Conservation (phyloP, 1,140 invertebrate genomes). For the Bombus consobrinus region DNA sequence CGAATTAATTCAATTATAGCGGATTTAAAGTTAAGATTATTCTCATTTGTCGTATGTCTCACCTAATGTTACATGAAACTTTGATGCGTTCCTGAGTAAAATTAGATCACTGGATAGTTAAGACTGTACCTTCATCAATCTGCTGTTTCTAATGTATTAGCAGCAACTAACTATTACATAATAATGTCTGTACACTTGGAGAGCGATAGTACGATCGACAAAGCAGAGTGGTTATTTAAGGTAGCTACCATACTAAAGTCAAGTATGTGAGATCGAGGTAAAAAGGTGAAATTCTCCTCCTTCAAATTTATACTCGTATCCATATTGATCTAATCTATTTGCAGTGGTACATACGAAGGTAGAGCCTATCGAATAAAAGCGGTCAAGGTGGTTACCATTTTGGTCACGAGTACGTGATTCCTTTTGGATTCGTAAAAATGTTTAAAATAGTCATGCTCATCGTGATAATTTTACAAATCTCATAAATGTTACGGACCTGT, state of each 20-base stretch:
- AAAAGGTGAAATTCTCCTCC: not conserved
- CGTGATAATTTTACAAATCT: not conserved
- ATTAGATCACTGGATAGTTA: not conserved
- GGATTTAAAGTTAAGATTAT: not conserved
- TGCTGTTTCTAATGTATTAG: not conserved
- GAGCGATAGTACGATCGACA: not conserved
- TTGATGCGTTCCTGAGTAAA: not conserved
- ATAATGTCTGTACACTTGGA: not conserved
- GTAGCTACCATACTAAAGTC: not conserved
- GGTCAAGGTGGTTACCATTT: constrained; percentile 38
- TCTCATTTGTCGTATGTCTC: not conserved
- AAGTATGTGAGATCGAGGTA: not conserved
- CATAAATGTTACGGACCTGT: too few relatives aligned
- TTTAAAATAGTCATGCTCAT: not conserved
- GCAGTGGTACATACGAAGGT: constrained; percentile 2
- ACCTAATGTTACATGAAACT: too few relatives aligned
- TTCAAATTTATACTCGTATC: constrained; percentile 28
- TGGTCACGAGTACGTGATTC: not conserved
- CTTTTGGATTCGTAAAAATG: not conserved
- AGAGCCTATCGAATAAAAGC: not conserved
- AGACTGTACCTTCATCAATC: not conserved
- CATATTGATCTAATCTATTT: constrained; percentile 33
- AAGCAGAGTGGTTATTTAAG: not conserved
- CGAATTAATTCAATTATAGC: too few relatives aligned
- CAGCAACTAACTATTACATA: not conserved